Conservation (phyloP, 64 coral and sea anemone species). For the Stichodactyla helianthus region DNA sequence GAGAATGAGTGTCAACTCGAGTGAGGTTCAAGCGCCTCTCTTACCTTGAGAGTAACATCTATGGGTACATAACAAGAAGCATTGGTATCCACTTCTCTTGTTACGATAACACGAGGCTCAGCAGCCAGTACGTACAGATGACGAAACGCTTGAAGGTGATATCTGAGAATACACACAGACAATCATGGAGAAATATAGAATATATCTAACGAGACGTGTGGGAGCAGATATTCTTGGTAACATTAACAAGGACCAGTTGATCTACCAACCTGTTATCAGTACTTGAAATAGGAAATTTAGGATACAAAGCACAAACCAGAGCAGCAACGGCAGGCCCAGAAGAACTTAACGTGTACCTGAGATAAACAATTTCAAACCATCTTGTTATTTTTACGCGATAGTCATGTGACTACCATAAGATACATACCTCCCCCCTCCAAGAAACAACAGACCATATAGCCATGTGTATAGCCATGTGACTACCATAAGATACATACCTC, state of each 20-base stretch:
- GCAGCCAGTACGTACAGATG: conserved; percentile 91
- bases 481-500: conserved; percentile 88
- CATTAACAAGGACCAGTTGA: neutral
- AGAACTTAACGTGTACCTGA: conserved; percentile 80
- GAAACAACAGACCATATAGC: conserved; percentile 77
- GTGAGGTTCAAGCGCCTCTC: neutral
- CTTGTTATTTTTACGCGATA: neutral
- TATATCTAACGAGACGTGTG: neutral
- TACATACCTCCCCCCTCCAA: conserved; percentile 83
- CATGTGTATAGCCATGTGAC: conserved; percentile 97
- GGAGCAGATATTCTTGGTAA: neutral
- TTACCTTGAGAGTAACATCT: conserved; percentile 75
- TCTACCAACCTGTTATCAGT: conserved; percentile 82
- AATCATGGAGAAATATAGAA: neutral
- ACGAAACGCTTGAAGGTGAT: conserved; percentile 91
- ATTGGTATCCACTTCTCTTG: conserved; percentile 82
- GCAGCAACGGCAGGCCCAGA: conserved; percentile 85
- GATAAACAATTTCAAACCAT: neutral
- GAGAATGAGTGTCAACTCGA: neutral
- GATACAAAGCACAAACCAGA: conserved; percentile 88
- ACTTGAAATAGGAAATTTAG: conserved; percentile 88
- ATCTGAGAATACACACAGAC: conserved; percentile 29
- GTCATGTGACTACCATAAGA: too few relatives aligned
- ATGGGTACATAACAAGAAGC: conserved; percentile 81
- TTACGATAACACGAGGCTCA: conserved; percentile 88